phyloP scores from a whole-genome alignment of 2,888 invertebrate species.

The Steinernema hermaphroditum region DNA sequence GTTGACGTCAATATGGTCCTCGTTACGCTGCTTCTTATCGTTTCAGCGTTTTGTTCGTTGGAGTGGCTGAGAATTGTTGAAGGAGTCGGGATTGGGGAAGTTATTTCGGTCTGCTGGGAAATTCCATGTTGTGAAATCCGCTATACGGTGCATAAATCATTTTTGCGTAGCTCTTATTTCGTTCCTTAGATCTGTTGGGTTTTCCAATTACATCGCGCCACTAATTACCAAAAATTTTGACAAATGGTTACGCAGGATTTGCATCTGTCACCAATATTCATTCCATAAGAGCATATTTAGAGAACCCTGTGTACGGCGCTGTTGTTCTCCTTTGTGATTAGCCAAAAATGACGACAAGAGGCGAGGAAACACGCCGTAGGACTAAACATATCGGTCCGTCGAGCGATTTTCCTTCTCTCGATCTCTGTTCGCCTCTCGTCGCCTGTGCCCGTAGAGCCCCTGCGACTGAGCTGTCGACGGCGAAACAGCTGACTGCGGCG shows the following conservation, averaged over 20 bases:
- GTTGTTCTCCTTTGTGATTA: not conserved
- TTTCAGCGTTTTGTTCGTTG: too few relatives aligned
- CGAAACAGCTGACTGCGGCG: conserved; percentile 5
- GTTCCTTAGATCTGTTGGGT: not conserved
- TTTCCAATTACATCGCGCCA: not conserved
- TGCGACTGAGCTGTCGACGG: not conserved
- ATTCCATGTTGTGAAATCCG: not conserved
- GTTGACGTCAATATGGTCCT: too few relatives aligned
- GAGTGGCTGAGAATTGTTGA: too few relatives aligned
- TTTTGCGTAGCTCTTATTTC: not conserved
- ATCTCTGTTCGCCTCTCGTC: not conserved
- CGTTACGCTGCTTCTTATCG: too few relatives aligned
- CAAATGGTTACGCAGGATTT: too few relatives aligned
- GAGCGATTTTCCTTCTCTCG: not conserved
- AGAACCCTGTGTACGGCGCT: not conserved
- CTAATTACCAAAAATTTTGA: too few relatives aligned
- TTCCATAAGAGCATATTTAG: too few relatives aligned
- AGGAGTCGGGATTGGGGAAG: too few relatives aligned
- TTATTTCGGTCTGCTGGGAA: too few relatives aligned
- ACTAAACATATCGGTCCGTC: not conserved
- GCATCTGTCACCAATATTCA: too few relatives aligned
- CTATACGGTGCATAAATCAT: not conserved
- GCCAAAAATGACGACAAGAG: not conserved
- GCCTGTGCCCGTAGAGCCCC: not conserved
- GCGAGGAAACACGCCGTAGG: not conserved